Evolutionary conservation across 2,888 invertebrate genomes (phyloP), one percentile per base, ranked within the genome.

Genomic region (Tetragonisca angustula): DNA sequence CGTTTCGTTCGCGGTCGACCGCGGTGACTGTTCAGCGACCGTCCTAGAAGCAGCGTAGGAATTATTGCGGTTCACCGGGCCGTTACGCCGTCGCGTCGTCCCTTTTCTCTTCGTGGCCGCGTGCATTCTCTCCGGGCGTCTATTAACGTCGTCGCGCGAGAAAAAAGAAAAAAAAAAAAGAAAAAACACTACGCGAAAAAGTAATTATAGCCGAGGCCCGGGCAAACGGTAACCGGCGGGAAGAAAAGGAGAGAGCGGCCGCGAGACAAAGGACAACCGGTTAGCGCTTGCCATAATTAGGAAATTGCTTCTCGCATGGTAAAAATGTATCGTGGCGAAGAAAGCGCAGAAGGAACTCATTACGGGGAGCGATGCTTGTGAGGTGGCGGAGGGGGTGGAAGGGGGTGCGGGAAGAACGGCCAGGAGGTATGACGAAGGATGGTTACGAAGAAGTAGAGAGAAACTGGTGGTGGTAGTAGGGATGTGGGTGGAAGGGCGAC

Each of bases 221-320:
- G 74, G 77, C 73, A 61, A 52, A 77, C 79, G 76, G 27, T 67
- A 76, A 81, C 79, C 69, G 76, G 11, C 19, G 62, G 17, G 1
- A 17, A 65, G 52, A 67, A 76, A 73, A 74, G 76, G 69, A 71
- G 59, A 50, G 71, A 27, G 64, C 49, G 70, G 36, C 71, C 24
- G 15, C 54, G 43, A 76, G 83, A 81, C 85, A 88, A 88, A 88
- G 87, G 76, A 84, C 85, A 83, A 83, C 82, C 87, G 84, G 86
- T 87, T 86, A 85, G 76, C 86, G 88, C 86, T 80, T 71, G 83
- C 70, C 86, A 83, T 92, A 91, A 91, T 91, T 90, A 91, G 84
- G 88, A 91, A 90, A 91, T 91, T 91, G 86, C 90, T 87, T 85
- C 84, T 81, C 79, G 82, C 83, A 79, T 86, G 83, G 62, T 83